Base-by-base conservation (phyloP, 2,113 vertebrate genomes). In the Neogale vison region DNA sequence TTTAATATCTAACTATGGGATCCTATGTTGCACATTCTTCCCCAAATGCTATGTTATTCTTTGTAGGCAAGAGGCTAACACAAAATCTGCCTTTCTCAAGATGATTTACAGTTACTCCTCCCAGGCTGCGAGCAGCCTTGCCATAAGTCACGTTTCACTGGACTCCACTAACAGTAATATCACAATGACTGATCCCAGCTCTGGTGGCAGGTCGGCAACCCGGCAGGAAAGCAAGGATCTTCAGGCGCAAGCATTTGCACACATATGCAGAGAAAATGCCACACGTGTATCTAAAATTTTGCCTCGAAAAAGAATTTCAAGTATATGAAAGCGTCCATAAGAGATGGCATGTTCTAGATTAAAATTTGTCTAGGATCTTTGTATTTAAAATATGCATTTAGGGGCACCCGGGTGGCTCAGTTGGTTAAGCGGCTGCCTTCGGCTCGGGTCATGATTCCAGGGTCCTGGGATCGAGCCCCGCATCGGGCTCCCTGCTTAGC, bases 1-100 rank as follows among this genome's bases (percentile, higher is more conserved):
- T 96, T 98, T 99, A 95, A 99, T 99, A 98, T 99, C 99, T 65
- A 99, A 99, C 93, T 99, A 99, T 0, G 99, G 99, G 15, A 99
- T 99, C 87, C 97, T 99, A 72, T 98, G 99, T 91, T 99, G 99
- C 94, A 99, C 98, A 5, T 99, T 99, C 96, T 98, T 99, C 71
- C 99, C 99, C 42, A 99, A 99, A 97, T 99, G 99, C 93, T 99
- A 99, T 15, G 69, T 99, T 42, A 99, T 99, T 55, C 94, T 99
- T 93, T 99, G 98, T 88, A 99, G 99, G 96, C 99, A 99, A 97
- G 98, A 99, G 34, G 97, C 99, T 90, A 99, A 99, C 93, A 99
- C 99, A 55, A 99, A 98, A 95, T 99, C 98, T 29, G 99, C 99
- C 74, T 99, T 99, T 97, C 98, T 99, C 39, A 98, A 99, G 96